Base-by-base conservation (phyloP, 2,797 vertebrate genomes). In the Poeciliopsis presidionis region DNA sequence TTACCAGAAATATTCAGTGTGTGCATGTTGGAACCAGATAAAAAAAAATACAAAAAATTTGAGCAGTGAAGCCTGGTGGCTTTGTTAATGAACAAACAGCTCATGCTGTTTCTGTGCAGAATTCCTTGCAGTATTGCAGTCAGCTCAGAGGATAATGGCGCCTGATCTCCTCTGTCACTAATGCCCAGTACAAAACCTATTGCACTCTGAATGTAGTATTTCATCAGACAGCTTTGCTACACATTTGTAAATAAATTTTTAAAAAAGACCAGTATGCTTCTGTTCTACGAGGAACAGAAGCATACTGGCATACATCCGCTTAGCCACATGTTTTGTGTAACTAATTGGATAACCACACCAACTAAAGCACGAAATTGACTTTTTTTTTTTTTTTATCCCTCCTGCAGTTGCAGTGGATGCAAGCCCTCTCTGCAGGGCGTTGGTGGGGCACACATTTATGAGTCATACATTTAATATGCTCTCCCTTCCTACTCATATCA, bases 341-440 rank as follows among this genome's bases (percentile, higher is more conserved):
- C 92, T 95, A 95, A 95, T 94, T 95, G 94, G 93, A 95, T 95
- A 95, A 95, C 92, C 92, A 91, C 90, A 94, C 92, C 91, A 92
- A 94, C 90, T 93, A 94, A 93, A 93, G 91, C 90, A 94, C 93
- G 86, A 95, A 95, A 95, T 94, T 92, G 91, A 83, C 88, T 94
- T 91, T 87, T 92, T 89, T 90, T 89, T 90, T 30, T 81, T 87
- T 88, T 86, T 65, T 22, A 87, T 87, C 82, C 89, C 87, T 91
- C 89, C 90, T 88, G 90, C 88, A 92, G 88, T 88, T 92, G 88
- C 89, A 92, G 89, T 92, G 88, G 88, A 92, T 91, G 90, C 92
- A 90, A 91, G 90, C 88, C 89, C 87, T 91, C 91, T 92, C 90
- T 86, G 91, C 89, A 93, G 91, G 88, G 90, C 89, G 92, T 93